A percentile compares a stretch with the other conserved stretches of the same genome.
These are phyloP conservation scores for Scaptomyza flava DNA, from an alignment of 2,888 invertebrate genomes.

Conservation along the genomic window DNA sequence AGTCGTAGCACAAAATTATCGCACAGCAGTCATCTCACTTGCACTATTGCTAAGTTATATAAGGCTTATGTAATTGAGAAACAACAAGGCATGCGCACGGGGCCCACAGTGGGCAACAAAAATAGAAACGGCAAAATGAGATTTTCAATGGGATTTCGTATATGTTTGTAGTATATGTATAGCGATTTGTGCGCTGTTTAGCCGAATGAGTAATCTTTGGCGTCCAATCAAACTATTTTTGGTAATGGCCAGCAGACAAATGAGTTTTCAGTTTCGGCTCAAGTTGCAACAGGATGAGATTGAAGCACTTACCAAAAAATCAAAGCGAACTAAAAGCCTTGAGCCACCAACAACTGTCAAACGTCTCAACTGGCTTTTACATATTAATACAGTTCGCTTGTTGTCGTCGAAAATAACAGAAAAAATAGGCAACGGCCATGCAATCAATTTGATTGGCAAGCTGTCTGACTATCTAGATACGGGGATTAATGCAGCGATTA, in stretches of 20 bases:
- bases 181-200: constrained; percentile 6
- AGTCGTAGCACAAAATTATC: constrained; percentile 11
- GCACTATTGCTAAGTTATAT: constrained; percentile 66
- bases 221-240: constrained; percentile 58
- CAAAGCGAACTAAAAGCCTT: background rate
- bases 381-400: constrained; percentile 17
- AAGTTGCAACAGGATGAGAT: constrained; percentile 63
- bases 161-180: constrained; percentile 1
- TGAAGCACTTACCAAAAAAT: background rate
- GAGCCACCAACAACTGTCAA: constrained; percentile 1
- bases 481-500: constrained; percentile 63
- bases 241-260: constrained; percentile 32
- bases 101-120: constrained; percentile 60
- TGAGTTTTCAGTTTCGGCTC: constrained; percentile 39
- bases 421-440: constrained; percentile 26
- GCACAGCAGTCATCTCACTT: constrained; percentile 53
- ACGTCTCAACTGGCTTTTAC: constrained; percentile 17
- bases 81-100: constrained; percentile 65
- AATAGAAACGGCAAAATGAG: constrained; percentile 57
- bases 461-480: constrained; percentile 65
- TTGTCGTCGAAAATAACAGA: constrained; percentile 8
- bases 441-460: constrained; percentile 78
- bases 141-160: constrained; percentile 15
- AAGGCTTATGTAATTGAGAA: constrained; percentile 77
- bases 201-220: constrained; percentile 59